Evolutionary conservation across 92 coral and sea anemone species (phyloP).

Genomic region (Siderastrea radians): DNA sequence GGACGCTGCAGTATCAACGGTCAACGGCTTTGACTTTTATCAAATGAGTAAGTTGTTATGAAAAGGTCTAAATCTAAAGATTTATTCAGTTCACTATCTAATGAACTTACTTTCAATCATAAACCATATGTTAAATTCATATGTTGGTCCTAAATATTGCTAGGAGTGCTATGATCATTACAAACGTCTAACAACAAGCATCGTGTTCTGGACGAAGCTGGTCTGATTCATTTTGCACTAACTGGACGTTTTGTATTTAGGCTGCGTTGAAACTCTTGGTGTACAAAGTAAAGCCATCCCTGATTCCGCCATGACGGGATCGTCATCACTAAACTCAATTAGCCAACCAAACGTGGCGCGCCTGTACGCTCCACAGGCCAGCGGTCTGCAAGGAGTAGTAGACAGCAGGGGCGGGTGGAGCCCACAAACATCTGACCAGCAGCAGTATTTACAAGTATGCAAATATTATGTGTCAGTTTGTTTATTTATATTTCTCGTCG

Average conservation of each 20-base stretch:
- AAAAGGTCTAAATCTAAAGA: not conserved
- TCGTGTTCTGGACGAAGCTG: not conserved
- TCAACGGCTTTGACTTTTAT: constrained; percentile 81
- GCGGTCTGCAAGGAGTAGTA: constrained; percentile 75
- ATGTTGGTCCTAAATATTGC: no score
- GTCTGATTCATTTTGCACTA: not conserved
- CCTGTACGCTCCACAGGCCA: constrained; percentile 72
- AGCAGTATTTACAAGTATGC: constrained; percentile 88
- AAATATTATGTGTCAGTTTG: not conserved
- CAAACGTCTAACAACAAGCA: no score
- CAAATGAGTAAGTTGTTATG: constrained; percentile 79
- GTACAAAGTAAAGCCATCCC: constrained; percentile 81
- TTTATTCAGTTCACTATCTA: no score
- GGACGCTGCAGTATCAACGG: constrained; percentile 38
- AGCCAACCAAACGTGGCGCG: constrained; percentile 84
- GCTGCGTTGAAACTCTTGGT: constrained; percentile 86
- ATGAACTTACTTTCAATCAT: no score
- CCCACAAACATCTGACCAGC: constrained; percentile 77
- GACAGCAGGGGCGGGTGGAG: constrained; percentile 99
- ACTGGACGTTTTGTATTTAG: constrained; percentile 29
- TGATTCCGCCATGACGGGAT: constrained; percentile 84
- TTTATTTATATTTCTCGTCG: not conserved
- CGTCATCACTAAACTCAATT: constrained; percentile 72
- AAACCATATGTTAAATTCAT: no score
- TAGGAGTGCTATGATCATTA: no score